Base-by-base conservation (phyloP, 2,888 invertebrate genomes). In the Drosophila anceps region DNA sequence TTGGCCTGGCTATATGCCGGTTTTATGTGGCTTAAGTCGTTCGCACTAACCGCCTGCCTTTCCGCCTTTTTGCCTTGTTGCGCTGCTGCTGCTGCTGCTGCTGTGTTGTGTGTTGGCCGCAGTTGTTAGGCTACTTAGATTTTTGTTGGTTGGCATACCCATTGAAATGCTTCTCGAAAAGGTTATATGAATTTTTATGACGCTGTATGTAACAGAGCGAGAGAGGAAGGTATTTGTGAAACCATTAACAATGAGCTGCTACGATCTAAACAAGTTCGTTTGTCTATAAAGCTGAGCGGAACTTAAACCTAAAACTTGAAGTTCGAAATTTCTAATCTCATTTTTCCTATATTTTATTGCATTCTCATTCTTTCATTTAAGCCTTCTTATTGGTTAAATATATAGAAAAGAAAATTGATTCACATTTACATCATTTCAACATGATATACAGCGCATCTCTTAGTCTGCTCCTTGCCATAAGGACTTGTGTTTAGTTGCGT, bases 21-120 rank as follows among this genome's bases (percentile, higher is more conserved):
- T 71, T 82, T 84, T 77, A 73, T 77, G 66, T 72, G 71, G 88
- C 87, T 89, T 82, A 89, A 87, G 82, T 77, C 66, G 69, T 79
- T 73, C 53, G 63, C 67, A 46, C 33, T 58, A 35, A 58, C 63
- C 46, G 48, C 37, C 61, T 78, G 67, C 59, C 59, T 81, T 68
- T 55, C 70, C 35, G 62, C 66, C 64, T 78, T 70, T 62, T 68
- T 39, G 65, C 66, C 67, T 57, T 67, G 64, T 64, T 81, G 61
- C 63, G 51, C 53, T 66, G 35, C 55, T 51, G n/a, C n/a, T n/a
- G n/a, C n/a, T n/a, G n/a, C n/a, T n/a, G n/a, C n/a, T n/a, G n/a
- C n/a, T n/a, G n/a, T n/a, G 43, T 50, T 33, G 35, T 64, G 57
- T 48, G 48, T 72, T 65, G 58, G 64, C 76, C 57, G 43, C 55